Percentiles rank a stretch among this genome's conserved stretches.
phyloP scores from a whole-genome alignment of 2,888 invertebrate genomes.

The Morpho achilles region DNA sequence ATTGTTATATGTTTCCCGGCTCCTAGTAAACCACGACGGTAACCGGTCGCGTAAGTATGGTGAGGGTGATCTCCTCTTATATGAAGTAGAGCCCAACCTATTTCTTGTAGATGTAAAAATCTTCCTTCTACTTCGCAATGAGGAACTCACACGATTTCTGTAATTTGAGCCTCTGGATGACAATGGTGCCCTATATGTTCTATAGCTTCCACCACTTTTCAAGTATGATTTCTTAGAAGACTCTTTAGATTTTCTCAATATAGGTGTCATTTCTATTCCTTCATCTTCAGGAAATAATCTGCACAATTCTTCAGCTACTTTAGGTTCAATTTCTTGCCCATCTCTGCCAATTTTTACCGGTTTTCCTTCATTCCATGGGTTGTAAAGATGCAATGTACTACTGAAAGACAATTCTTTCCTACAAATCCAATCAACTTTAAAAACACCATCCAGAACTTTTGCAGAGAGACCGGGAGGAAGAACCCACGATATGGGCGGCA shows the following conservation, averaged over 20 bases:
- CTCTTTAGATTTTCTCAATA: constrained; percentile 91
- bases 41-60: constrained; percentile 80
- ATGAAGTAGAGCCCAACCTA: constrained; percentile 73
- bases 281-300: constrained; percentile 96
- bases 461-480: constrained; percentile 95
- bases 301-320: constrained; percentile 96
- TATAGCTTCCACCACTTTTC: constrained; percentile 74
- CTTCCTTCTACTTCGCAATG: constrained; percentile 79
- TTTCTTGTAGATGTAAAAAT: constrained; percentile 83
- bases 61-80: constrained; percentile 79
- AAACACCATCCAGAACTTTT: constrained; percentile 96
- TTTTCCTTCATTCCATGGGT: constrained; percentile 99
- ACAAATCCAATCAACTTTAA: constrained; percentile 98
- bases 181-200: constrained; percentile 69
- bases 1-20: constrained; percentile 60
- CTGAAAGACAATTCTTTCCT: constrained; percentile 96
- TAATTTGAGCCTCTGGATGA: constrained; percentile 64
- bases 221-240: constrained; percentile 83
- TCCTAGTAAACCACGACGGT: constrained; percentile 81
- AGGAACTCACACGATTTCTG: constrained; percentile 72
- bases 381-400: constrained; percentile 94
- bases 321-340: constrained; percentile 98
- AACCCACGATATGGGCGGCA: constrained; percentile 94
- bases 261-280: constrained; percentile 92
- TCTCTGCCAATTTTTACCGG: constrained; percentile 99